Percentiles rank a stretch among this genome's conserved stretches.
These are phyloP conservation scores for Sebastes variabilis DNA, from an alignment of 2,797 vertebrate genomes.

Conservation along the genomic window DNA sequence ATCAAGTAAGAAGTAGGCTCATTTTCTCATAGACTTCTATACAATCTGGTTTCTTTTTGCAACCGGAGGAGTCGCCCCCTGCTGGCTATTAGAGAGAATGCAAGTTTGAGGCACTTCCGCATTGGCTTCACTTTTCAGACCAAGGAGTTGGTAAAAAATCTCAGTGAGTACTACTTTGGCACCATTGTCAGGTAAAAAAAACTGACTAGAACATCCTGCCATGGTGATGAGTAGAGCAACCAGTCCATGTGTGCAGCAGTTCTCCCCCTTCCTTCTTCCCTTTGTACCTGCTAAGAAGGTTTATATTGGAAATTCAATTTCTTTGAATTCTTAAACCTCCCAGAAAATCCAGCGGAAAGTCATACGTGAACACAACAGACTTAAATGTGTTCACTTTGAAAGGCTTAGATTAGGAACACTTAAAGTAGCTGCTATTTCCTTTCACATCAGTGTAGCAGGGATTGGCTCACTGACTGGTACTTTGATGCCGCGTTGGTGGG, in stretches of 20 bases:
- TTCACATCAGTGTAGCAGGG: conserved; percentile 2
- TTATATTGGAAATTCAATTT: background rate
- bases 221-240: background rate
- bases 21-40: too few relatives aligned
- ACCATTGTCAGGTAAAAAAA: background rate
- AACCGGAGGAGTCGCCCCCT: too few relatives aligned
- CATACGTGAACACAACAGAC: background rate
- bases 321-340: background rate
- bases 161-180: background rate
- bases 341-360: background rate
- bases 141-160: too few relatives aligned
- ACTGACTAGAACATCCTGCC: background rate
- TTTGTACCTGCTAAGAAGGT: background rate
- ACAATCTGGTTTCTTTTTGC: too few relatives aligned
- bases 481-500: background rate
- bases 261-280: background rate
- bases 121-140: too few relatives aligned
- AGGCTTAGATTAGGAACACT: background rate
- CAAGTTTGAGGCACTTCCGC: rapidly evolving
- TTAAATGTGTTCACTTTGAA: conserved; percentile 4
- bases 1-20: too few relatives aligned
- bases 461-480: conserved; percentile 2
- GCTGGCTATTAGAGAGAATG: too few relatives aligned
- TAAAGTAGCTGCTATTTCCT: background rate
- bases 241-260: background rate